Percentiles rank a stretch among this genome's conserved stretches.
These are phyloP conservation scores for Torymus aiolomorphi DNA, from an alignment of 2,888 invertebrate species.

Conservation along the genomic window DNA sequence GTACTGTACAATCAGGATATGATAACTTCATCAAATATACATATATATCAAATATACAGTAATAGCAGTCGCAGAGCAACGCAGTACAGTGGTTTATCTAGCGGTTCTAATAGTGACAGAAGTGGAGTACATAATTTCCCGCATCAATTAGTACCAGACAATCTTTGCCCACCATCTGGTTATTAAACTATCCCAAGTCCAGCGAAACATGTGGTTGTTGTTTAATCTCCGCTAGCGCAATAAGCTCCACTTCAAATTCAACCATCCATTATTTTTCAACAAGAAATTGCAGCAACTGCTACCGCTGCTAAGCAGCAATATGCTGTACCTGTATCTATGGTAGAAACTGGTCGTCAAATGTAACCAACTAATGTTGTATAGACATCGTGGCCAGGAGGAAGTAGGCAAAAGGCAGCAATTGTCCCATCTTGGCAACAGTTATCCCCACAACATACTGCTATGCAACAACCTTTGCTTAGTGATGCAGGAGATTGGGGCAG, in stretches of 20 bases:
- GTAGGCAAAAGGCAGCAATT: conserved; percentile 85
- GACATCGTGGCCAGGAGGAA: conserved; percentile 83
- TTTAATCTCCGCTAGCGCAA: conserved; percentile 80
- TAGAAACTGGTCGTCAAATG: conserved; percentile 91
- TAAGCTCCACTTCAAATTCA: conserved; percentile 85
- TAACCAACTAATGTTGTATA: conserved; percentile 84
- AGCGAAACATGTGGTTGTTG: conserved; percentile 83
- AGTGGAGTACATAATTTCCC: conserved; percentile 84
- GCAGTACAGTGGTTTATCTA: conserved; percentile 82
- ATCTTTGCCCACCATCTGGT: conserved; percentile 89
- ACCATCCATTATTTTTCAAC: conserved; percentile 86
- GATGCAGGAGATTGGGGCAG: conserved; percentile 84
- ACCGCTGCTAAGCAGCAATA: conserved; percentile 91
- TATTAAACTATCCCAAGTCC: conserved; percentile 88
- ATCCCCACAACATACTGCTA: conserved; percentile 80
- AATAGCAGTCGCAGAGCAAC: conserved; percentile 79
- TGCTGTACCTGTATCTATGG: conserved; percentile 92
- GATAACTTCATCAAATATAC: conserved; percentile 82
- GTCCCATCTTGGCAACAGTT: conserved; percentile 91
- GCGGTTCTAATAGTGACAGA: conserved; percentile 71
- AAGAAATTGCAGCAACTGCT: conserved; percentile 78
- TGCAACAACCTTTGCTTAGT: conserved; percentile 80
- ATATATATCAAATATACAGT: conserved; percentile 84
- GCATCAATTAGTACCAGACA: conserved; percentile 94
- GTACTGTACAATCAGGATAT: conserved; percentile 81